phyloP scores from a whole-genome alignment of 1,140 invertebrate genomes.

The Megalopta genalis region DNA sequence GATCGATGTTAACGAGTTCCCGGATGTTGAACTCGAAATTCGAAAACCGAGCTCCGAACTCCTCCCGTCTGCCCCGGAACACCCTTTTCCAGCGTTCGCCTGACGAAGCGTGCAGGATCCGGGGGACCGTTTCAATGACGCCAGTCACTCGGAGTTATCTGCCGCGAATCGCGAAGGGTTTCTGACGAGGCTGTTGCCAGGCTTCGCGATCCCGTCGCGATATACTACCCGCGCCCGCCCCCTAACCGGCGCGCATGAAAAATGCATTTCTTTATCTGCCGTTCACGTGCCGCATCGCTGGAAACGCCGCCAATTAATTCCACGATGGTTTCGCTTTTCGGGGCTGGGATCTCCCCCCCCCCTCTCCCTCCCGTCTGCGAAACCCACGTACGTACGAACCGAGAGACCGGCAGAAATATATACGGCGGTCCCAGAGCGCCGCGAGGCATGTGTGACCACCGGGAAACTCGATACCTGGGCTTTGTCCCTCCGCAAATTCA shows the following conservation, averaged over 20 bases:
- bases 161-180: conserved; percentile 54
- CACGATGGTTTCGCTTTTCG: not conserved
- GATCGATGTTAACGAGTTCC: not conserved
- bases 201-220: conserved; percentile 36
- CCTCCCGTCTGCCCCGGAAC: not conserved
- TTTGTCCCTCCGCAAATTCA: not conserved
- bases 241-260: conserved; percentile 8
- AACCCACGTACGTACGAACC: not conserved
- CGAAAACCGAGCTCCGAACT: not conserved
- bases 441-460: not conserved
- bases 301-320: conserved; percentile 7
- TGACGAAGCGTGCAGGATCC: not conserved
- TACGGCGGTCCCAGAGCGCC: too few relatives aligned
- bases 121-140: conserved; percentile 27
- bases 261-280: conserved; percentile 22
- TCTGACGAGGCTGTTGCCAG: conserved; percentile 36
- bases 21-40: not conserved
- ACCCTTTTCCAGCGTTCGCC: not conserved
- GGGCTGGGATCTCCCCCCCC: too few relatives aligned
- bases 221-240: conserved; percentile 7
- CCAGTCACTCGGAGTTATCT: conserved; percentile 49
- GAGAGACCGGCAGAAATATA: not conserved
- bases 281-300: conserved; percentile 15
- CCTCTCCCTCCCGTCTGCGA: not conserved
- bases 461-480: not conserved